Base-by-base conservation (phyloP, 2,888 invertebrate genomes). In the Tenthredo mesomela region DNA sequence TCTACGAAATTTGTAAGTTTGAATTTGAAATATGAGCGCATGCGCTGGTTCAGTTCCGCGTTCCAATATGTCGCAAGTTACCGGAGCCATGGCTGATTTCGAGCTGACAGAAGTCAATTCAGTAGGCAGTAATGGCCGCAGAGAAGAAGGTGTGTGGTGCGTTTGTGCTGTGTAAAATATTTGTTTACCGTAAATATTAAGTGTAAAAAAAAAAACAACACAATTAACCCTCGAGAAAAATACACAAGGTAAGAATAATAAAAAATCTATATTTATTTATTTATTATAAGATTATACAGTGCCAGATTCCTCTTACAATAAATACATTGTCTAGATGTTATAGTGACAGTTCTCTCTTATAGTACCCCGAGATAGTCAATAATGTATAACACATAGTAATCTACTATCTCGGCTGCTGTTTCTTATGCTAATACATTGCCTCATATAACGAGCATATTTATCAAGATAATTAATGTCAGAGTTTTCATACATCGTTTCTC, bases 41-140 rank as follows among this genome's bases (percentile, higher is more conserved):
- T 33, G 85, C 84, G 85, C 71, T 77, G 86, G 87, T 87, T 86
- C 87, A 43, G 86, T 87, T 88, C 88, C 86, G 61, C 85, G 88
- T 89, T 88, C 87, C 84, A n/a, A n/a, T 75, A 43, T 80, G 86
- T 88, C 84, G n/a, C 84, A 84, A 54, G 21, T 9, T 25, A 54
- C 67, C 18, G 50, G 40, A 50, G 71, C 43, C 71, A 71, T 40
- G 77, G 33, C 77, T 29, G 77, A 50, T 33, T 47, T 91, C 95
- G 95, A 90, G 93, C 94, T 87, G 95, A 95, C 85, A 96, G 96
- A 61, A 40, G 87, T 87, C 85, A 67, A 40, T 58, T 29, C 84
- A 80, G 87, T 86, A 87, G 80, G 87, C 90, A 91, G 90, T 91
- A 89, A 91, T 91, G 91, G 91, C 91, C 89, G 90, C 88, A 87